phyloP scores from a whole-genome alignment of 2,797 vertebrate species.

The Uromys caudimaculatus region DNA sequence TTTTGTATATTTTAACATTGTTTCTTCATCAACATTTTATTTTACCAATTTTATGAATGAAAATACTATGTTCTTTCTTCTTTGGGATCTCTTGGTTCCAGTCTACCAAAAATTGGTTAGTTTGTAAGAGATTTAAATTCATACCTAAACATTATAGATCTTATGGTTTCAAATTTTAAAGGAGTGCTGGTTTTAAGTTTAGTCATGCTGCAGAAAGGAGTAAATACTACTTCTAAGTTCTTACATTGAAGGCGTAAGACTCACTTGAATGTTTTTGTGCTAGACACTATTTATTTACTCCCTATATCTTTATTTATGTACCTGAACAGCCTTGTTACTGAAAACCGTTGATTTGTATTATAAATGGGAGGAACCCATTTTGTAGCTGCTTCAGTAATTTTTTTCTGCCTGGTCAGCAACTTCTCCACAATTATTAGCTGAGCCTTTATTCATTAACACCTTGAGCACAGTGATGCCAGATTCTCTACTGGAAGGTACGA shows the following conservation, averaged over 20 bases:
- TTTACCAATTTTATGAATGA: conserved; percentile 26
- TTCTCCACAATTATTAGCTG: not conserved
- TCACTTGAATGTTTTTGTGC: conserved; percentile 49
- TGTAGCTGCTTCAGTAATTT: conserved; percentile 37
- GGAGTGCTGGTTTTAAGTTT: not conserved
- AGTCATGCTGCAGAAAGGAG: not conserved
- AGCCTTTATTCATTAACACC: conserved; percentile 57
- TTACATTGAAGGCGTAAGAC: conserved; percentile 22
- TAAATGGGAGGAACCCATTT: not conserved
- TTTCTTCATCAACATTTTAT: not conserved
- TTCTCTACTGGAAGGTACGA: not conserved
- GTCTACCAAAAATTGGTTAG: not conserved
- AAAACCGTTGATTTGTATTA: not conserved
- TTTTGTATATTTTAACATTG: not conserved
- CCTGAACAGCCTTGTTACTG: not conserved
- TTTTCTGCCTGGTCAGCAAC: conserved; percentile 49
- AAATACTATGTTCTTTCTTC: not conserved
- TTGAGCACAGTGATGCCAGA: not conserved
- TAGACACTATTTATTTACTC: not conserved
- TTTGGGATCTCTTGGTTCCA: conserved; percentile 17
- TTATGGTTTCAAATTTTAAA: conserved; percentile 38
- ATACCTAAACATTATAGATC: not conserved
- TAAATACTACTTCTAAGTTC: conserved; percentile 35
- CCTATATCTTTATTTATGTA: not conserved
- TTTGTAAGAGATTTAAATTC: conserved; percentile 49